Evolutionary conservation across 2,797 vertebrate genomes (phyloP).

Genomic region (Ctenochaetus hawaiiensis): DNA sequence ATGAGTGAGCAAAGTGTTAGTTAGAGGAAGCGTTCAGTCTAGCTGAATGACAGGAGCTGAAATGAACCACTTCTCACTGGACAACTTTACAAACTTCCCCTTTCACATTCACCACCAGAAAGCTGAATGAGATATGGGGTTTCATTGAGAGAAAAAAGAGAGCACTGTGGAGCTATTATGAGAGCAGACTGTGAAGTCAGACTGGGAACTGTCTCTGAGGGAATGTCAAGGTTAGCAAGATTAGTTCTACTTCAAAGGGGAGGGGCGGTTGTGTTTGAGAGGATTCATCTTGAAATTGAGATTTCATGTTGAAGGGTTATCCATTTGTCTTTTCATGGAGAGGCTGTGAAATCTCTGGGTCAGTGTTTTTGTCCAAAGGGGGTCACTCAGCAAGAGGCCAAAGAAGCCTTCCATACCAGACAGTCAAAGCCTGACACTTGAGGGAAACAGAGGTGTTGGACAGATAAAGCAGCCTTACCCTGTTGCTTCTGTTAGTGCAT

Average conservation of each 20-base stretch:
- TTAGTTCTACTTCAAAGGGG: constrained; percentile 80
- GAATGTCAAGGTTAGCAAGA: constrained; percentile 82
- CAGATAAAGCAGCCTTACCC: constrained; percentile 76
- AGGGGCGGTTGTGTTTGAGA: constrained; percentile 55
- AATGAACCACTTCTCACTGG: constrained; percentile 50
- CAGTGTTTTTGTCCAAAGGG: constrained; percentile 48
- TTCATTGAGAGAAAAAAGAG: constrained; percentile 76
- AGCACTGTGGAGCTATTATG: constrained; percentile 75
- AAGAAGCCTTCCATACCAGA: constrained; percentile 64
- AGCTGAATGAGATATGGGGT: constrained; percentile 81
- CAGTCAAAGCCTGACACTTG: constrained; percentile 70
- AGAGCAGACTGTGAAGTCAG: constrained; percentile 76
- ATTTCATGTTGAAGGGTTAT: constrained; percentile 65
- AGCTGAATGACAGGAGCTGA: constrained; percentile 54
- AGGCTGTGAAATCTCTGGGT: constrained; percentile 53
- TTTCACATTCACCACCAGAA: constrained; percentile 58
- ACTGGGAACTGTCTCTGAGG: constrained; percentile 75
- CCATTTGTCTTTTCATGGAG: constrained; percentile 46
- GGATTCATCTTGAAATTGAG: constrained; percentile 69
- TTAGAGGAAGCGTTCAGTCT: constrained; percentile 19
- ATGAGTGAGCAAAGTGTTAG: constrained; percentile 30
- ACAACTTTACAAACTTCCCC: constrained; percentile 48
- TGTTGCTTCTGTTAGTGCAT: constrained; percentile 73
- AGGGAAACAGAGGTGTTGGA: constrained; percentile 77
- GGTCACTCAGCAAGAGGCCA: constrained; percentile 52